These are phyloP conservation scores for Lutjanus argentimaculatus DNA, from an alignment of 2,797 vertebrate genomes.

Conservation along the genomic window DNA sequence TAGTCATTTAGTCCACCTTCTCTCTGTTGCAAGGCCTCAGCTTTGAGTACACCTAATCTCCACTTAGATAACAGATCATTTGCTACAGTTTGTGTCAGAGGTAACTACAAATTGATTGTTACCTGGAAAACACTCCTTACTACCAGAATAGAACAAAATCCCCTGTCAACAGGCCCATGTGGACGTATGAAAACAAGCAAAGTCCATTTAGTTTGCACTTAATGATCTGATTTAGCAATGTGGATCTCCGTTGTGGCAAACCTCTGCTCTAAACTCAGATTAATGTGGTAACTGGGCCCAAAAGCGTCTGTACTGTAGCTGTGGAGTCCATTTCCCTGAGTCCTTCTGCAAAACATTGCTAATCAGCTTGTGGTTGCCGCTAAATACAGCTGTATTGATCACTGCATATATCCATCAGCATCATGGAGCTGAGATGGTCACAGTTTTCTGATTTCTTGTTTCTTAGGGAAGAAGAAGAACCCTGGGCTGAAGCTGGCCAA, in stretches of 20 bases:
- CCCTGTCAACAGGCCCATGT: background rate
- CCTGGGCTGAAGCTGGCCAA: conserved; percentile 93
- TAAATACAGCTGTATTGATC: conserved; percentile 25
- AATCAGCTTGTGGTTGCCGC: conserved; percentile 4
- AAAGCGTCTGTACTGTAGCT: background rate
- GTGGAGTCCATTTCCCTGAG: conserved; percentile 3
- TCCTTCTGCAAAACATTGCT: conserved; percentile 1
- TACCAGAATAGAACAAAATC: conserved; percentile 14
- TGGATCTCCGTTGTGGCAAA: background rate
- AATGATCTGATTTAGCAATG: conserved; percentile 1
- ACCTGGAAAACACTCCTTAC: conserved; percentile 27
- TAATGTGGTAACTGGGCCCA: background rate
- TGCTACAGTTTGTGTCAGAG: conserved; percentile 33
- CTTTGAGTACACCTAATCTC: conserved; percentile 66
- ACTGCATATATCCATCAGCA: no score
- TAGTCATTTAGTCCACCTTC: conserved; percentile 70
- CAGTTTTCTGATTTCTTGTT: conserved; percentile 31
- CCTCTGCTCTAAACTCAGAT: conserved; percentile 2
- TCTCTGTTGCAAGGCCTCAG: conserved; percentile 47
- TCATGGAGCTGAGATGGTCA: background rate
- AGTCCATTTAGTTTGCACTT: conserved; percentile 5
- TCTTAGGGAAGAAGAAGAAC: conserved; percentile 92
- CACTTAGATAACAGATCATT: conserved; percentile 64
- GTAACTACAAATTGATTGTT: conserved; percentile 39
- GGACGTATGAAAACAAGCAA: background rate